Evolutionary conservation across 2,113 vertebrate species (phyloP).

Genomic region (Thinocorus orbignyianus): DNA sequence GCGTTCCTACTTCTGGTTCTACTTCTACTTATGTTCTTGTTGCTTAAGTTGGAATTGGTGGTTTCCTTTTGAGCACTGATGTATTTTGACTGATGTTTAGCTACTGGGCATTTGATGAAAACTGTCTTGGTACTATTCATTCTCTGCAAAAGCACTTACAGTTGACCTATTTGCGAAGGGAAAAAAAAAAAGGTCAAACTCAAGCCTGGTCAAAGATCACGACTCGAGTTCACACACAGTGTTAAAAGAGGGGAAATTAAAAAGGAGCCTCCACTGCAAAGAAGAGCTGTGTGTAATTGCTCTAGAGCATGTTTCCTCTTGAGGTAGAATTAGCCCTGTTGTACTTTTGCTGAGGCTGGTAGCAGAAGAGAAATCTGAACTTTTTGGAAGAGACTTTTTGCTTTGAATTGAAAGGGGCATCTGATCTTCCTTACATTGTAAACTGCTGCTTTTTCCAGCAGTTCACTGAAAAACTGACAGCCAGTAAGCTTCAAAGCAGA

Average conservation of each 20-base stretch:
- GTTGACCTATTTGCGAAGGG: background rate
- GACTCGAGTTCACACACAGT: background rate
- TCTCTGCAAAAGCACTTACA: background rate
- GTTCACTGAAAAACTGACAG: conserved; percentile 33
- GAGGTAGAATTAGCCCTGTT: background rate
- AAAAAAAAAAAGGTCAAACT: background rate
- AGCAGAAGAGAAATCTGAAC: background rate
- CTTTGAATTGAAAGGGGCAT: background rate
- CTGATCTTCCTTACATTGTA: background rate
- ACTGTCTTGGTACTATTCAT: background rate
- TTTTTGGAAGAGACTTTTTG: background rate
- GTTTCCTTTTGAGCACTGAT: background rate
- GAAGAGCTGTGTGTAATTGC: background rate
- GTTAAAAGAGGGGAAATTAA: background rate
- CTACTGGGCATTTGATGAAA: background rate
- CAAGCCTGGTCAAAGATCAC: background rate
- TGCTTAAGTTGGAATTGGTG: background rate
- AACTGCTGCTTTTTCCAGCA: conserved; percentile 13
- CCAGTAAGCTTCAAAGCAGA: conserved; percentile 60
- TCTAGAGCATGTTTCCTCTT: background rate
- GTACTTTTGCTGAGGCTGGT: background rate
- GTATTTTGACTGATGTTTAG: background rate
- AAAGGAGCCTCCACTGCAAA: background rate
- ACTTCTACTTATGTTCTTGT: background rate
- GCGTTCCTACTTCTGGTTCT: background rate